Evolutionary conservation across 2,113 vertebrate genomes (phyloP).

Genomic region (Natator depressus): DNA sequence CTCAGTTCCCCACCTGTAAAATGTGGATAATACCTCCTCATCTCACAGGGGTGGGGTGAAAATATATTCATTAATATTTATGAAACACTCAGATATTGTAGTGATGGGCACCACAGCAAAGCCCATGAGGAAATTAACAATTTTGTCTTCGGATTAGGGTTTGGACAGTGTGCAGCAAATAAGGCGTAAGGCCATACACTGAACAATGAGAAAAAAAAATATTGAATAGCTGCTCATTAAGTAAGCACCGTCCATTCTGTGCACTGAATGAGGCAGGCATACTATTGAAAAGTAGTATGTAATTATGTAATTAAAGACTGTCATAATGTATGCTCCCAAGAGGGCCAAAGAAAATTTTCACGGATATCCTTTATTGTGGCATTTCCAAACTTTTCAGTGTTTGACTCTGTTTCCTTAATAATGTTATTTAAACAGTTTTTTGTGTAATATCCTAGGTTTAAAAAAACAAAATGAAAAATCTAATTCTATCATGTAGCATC

Average conservation of each 20-base stretch:
- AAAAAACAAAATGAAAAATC: neutral
- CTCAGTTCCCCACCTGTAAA: neutral
- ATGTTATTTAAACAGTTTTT: no score
- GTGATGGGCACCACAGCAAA: neutral
- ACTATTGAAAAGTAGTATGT: neutral
- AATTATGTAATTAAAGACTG: neutral
- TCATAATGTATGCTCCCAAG: neutral
- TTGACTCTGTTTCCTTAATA: neutral
- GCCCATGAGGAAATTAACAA: neutral
- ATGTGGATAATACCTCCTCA: neutral
- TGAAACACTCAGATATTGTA: neutral
- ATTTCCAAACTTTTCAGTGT: neutral
- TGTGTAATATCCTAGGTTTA: neutral
- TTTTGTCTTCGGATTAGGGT: neutral
- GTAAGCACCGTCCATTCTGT: neutral
- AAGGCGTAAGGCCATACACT: neutral
- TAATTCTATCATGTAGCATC: neutral
- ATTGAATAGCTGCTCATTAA: neutral
- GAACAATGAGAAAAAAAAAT: neutral
- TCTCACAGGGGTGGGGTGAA: neutral
- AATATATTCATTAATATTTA: neutral
- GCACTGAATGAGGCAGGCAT: neutral
- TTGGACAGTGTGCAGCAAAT: neutral
- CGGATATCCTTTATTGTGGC: neutral
- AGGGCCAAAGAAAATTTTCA: neutral